Evolutionary conservation across 2,888 invertebrate genomes (phyloP).

Genomic region (Lasiommata megera): DNA sequence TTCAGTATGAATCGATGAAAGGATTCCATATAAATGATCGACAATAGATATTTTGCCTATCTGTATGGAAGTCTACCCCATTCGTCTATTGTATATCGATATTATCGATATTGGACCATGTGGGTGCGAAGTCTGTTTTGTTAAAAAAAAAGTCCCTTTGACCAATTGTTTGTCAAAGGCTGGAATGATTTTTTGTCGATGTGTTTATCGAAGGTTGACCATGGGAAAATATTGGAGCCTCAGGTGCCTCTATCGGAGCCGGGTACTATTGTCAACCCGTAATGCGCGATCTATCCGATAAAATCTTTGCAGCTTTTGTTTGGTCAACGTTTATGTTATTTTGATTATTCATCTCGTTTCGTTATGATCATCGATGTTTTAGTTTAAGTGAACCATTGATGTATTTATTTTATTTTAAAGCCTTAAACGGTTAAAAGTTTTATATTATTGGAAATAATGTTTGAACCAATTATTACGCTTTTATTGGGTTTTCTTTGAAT

Average conservation of each 20-base stretch:
- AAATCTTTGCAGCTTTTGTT: conserved; percentile 56
- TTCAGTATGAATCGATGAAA: conserved; percentile 76
- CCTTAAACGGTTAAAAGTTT: too few species aligned
- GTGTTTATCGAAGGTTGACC: conserved; percentile 78
- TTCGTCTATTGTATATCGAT: conserved; percentile 62
- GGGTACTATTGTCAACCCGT: conserved; percentile 68
- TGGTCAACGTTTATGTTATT: conserved; percentile 28
- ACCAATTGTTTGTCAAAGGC: conserved; percentile 78
- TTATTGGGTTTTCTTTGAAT: too few species aligned
- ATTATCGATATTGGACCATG: conserved; percentile 68
- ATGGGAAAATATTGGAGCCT: conserved; percentile 78
- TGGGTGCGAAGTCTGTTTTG: conserved; percentile 70
- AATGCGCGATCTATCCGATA: conserved; percentile 54
- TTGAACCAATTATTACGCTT: too few species aligned
- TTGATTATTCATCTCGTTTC: not conserved
- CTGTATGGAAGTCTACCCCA: conserved; percentile 41
- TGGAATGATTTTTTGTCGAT: conserved; percentile 68
- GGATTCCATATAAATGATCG: conserved; percentile 65
- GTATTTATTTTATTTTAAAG: too few species aligned
- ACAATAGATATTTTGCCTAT: conserved; percentile 76
- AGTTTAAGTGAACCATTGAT: too few species aligned
- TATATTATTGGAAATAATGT: too few species aligned
- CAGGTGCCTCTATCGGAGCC: conserved; percentile 72
- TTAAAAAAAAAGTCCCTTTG: conserved; percentile 70
- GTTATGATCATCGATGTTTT: not conserved